Evolutionary conservation across 2,888 invertebrate genomes (phyloP).

Genomic region (Philonicus albiceps): DNA sequence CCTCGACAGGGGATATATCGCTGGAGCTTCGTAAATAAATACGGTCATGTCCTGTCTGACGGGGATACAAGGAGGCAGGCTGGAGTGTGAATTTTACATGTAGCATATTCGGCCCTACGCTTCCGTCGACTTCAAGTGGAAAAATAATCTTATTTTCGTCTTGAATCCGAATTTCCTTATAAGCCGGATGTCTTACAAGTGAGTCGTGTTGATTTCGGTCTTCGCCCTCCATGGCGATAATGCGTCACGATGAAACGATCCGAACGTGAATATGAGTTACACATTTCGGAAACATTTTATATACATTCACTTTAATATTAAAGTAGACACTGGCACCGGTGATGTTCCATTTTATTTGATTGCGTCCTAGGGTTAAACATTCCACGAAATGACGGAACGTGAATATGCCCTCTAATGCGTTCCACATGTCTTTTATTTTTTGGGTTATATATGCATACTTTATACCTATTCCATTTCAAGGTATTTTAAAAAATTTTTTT

Average conservation of each 20-base stretch:
- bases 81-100: conserved; percentile 7
- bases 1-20: not conserved
- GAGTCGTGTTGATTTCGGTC: conserved; percentile 31
- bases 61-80: not conserved
- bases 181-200: conserved; percentile 36
- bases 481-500: not conserved
- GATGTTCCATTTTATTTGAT: not conserved
- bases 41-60: not conserved
- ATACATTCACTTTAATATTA: conserved; percentile 18
- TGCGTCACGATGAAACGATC: conserved; percentile 32
- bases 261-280: conserved; percentile 31
- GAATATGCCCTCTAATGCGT: not conserved
- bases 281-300: not conserved
- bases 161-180: conserved; percentile 36
- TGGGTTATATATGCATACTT: not conserved
- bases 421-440: not conserved
- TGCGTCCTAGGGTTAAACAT: not conserved
- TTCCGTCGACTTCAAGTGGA: conserved; percentile 9
- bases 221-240: not conserved
- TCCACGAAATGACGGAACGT: not conserved
- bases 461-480: not conserved
- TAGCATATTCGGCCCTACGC: not conserved
- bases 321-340: not conserved
- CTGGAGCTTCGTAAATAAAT: conserved; percentile 23
- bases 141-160: conserved; percentile 28